phyloP scores from a whole-genome alignment of 1,140 invertebrate genomes.

The Dendrolimus kikuchii region DNA sequence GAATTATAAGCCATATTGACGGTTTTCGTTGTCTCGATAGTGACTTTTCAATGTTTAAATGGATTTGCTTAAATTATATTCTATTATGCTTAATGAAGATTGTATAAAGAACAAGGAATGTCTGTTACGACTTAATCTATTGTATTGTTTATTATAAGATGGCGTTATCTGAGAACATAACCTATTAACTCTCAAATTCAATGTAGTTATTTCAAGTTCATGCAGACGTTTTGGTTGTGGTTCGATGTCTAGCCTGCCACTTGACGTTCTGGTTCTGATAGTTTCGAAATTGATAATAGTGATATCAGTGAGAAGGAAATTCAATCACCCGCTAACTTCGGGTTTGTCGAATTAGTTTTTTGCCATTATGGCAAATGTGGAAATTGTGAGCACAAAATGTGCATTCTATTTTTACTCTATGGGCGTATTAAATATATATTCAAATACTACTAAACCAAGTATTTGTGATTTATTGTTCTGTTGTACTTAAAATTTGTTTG shows the following conservation, averaged over 20 bases:
- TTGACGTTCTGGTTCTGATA: conserved; percentile 48
- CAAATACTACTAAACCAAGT: too few relatives aligned
- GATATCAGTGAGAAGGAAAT: conserved; percentile 28
- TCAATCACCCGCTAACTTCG: conserved; percentile 22
- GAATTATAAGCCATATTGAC: conserved; percentile 4
- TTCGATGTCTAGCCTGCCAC: neutral
- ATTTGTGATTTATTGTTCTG: neutral
- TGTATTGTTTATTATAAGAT: too few relatives aligned
- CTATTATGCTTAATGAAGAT: too few relatives aligned
- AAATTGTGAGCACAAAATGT: conserved; percentile 53
- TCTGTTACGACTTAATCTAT: too few relatives aligned
- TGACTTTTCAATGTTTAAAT: too few relatives aligned
- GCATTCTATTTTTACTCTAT: conserved; percentile 38
- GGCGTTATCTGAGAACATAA: too few relatives aligned
- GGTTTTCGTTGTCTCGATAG: too few relatives aligned
- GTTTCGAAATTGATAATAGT: conserved; percentile 66
- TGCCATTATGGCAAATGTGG: conserved; percentile 32
- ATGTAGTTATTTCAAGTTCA: too few relatives aligned
- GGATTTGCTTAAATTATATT: too few relatives aligned
- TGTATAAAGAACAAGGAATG: too few relatives aligned
- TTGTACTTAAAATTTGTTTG: too few relatives aligned
- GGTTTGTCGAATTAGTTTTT: conserved; percentile 34
- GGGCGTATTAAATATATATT: conserved; percentile 45
- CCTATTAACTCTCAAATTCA: too few relatives aligned
- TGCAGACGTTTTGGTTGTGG: neutral